Evolutionary conservation across 2,113 vertebrate species (phyloP), one percentile per base, ranked within the genome.

Genomic region (Oreochromis spilurus): DNA sequence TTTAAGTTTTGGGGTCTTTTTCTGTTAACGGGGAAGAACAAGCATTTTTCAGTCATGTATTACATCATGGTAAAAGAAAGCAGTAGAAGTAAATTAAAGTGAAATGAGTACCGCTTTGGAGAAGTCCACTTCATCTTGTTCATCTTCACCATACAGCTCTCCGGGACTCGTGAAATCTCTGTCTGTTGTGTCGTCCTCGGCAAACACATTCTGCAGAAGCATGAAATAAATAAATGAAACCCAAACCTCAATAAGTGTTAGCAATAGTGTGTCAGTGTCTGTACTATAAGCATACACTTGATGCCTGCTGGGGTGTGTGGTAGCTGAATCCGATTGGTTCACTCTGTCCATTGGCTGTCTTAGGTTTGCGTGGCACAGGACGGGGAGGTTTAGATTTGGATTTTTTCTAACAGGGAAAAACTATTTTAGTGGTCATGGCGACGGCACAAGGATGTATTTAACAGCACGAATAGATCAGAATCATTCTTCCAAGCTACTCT

Each of bases 1-100:
- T 62, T 21, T 88, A 5, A 78, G 26, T 84, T 95, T 96, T 2
- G 57, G 86, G 1, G n/a, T 3, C 77, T 95, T 96, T 45, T 92
- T 93, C 93, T 95, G 79, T 24, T 36, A 26, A 29, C 5, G 9
- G 2, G 12, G 67, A 4, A n/a, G 21, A 21, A 14, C 9, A 52
- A 9, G 9, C 0, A 5, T 8, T 19, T 10, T 54, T 13, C 5
- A 5, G 36, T 9, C 10, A 7, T 10, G 13, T 40, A 29, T 53
- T 17, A 11, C 57, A 45, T 4, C 12, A 12, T 2, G 0, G 1
- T 2, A 57, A n/a, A 79, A n/a, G 14, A 10, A 34, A 57, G 6
- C 13, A 14, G 4, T 5, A 3, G 26, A 67, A 19, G 17, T 38
- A 4, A 62, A 75, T 9, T 1, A 10, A 29, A 31, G 13, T 16